These are phyloP conservation scores for Apodemia zela DNA, from an alignment of 2,888 invertebrate species.

Conservation along the genomic window DNA sequence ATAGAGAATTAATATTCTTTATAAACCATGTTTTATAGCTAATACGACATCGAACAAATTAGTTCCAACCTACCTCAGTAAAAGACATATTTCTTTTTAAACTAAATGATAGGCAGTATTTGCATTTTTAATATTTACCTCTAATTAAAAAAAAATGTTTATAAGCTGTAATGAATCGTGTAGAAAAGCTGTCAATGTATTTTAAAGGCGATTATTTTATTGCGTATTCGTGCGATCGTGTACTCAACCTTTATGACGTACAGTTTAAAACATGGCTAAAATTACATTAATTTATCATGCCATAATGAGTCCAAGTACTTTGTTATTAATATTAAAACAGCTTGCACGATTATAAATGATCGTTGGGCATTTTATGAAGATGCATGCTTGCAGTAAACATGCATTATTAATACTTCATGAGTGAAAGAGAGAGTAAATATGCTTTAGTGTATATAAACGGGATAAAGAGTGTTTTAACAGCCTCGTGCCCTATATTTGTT, in stretches of 20 bases:
- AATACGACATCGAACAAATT: too few species aligned
- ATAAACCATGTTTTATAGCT: too few species aligned
- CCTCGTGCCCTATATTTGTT: background rate
- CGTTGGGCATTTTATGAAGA: conserved; percentile 14
- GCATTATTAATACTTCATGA: conserved; percentile 15
- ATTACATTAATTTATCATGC: conserved; percentile 14
- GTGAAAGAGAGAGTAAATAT: conserved; percentile 1
- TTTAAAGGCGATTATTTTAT: conserved; percentile 1
- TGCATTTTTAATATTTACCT: background rate
- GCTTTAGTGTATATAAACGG: background rate
- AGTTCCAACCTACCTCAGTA: too few species aligned
- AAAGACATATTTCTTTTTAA: too few species aligned
- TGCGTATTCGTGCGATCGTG: conserved; percentile 5
- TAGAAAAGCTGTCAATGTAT: conserved; percentile 4
- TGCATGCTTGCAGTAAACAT: conserved; percentile 16
- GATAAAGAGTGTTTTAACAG: background rate
- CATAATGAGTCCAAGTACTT: conserved; percentile 13
- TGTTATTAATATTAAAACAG: conserved; percentile 16
- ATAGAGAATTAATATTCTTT: too few species aligned
- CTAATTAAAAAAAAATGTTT: background rate
- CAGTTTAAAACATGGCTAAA: conserved; percentile 10
- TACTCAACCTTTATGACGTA: conserved; percentile 6
- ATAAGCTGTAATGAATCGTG: background rate
- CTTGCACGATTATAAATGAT: conserved; percentile 16
- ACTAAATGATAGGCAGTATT: background rate